Conservation (phyloP, 2,797 vertebrate species). For the Galaxias olidus region DNA sequence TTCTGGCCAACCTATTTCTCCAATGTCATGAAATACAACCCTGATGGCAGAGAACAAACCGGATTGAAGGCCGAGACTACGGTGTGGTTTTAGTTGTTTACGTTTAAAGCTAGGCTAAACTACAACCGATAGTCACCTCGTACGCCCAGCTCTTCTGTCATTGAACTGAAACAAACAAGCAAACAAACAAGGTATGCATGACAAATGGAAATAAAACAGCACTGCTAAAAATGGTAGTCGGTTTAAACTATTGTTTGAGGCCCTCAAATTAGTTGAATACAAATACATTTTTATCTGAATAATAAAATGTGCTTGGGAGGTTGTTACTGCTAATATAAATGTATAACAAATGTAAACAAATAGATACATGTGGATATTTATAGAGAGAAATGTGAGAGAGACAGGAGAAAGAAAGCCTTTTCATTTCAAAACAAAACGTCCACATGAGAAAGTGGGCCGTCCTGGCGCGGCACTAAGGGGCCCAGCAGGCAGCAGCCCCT, state of each 20-base stretch:
- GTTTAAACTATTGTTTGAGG: too few relatives aligned
- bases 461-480: constrained; percentile 60
- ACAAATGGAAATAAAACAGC: too few relatives aligned
- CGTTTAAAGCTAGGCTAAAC: constrained; percentile 59
- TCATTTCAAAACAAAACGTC: constrained; percentile 69
- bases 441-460: constrained; percentile 71
- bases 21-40: too few relatives aligned
- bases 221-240: too few relatives aligned
- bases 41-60: too few relatives aligned
- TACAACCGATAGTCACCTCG: constrained; percentile 75
- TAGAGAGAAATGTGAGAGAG: constrained; percentile 37
- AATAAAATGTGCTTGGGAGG: too few relatives aligned
- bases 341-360: constrained; percentile 43
- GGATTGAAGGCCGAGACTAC: neutral
- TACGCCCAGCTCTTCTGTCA: constrained; percentile 59
- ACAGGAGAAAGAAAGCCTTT: constrained; percentile 50
- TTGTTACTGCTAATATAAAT: too few relatives aligned
- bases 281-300: too few relatives aligned
- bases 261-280: too few relatives aligned
- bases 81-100: constrained; percentile 66
- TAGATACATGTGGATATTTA: constrained; percentile 20
- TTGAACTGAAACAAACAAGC: constrained; percentile 65
- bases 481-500: constrained; percentile 76
- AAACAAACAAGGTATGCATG: constrained; percentile 14
- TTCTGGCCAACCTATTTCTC: too few relatives aligned